These are phyloP conservation scores for Pseudomyrmex cubaensis DNA, from an alignment of 1,140 invertebrate species.

Conservation along the genomic window DNA sequence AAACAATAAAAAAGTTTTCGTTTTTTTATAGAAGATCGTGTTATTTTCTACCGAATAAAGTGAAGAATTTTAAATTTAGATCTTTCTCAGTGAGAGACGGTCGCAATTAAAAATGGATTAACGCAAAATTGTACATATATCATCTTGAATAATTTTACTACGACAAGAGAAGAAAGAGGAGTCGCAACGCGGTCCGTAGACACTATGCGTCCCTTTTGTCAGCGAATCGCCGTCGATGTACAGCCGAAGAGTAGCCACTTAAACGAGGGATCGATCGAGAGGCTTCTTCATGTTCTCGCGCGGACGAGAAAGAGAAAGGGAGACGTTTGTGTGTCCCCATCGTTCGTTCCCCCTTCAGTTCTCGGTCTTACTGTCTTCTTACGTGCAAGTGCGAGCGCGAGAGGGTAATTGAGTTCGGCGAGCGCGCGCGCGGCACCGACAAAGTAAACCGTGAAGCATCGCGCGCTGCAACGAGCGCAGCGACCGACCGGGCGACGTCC, in stretches of 20 bases:
- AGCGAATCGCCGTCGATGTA: slow-evolving; percentile 46
- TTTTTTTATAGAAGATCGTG: background rate
- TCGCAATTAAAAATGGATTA: background rate
- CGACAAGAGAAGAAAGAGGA: slow-evolving; percentile 28
- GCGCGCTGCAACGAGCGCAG: slow-evolving; percentile 13
- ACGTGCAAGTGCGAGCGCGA: slow-evolving; percentile 31
- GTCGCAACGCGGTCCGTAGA: slow-evolving; percentile 37
- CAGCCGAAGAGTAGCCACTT: slow-evolving; percentile 57
- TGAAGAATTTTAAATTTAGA: too few species aligned
- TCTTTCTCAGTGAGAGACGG: too few species aligned
- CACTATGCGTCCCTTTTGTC: slow-evolving; percentile 57
- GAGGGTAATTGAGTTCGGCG: slow-evolving; percentile 71
- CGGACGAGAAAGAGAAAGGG: background rate
- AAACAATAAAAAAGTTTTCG: too few species aligned
- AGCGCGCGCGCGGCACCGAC: slow-evolving; percentile 59
- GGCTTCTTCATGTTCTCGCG: slow-evolving; percentile 48
- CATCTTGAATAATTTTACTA: background rate
- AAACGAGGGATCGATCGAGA: slow-evolving; percentile 63
- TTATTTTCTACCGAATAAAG: background rate
- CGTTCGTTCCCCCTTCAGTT: background rate
- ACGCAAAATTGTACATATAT: background rate
- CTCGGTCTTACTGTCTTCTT: background rate
- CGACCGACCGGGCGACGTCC: slow-evolving; percentile 53
- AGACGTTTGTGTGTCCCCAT: background rate
- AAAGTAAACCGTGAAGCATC: slow-evolving; percentile 72